Percentiles rank a stretch among this genome's conserved stretches.
These are phyloP conservation scores for Saccostrea glomerata DNA, from an alignment of 1,140 invertebrate genomes.

Conservation along the genomic window DNA sequence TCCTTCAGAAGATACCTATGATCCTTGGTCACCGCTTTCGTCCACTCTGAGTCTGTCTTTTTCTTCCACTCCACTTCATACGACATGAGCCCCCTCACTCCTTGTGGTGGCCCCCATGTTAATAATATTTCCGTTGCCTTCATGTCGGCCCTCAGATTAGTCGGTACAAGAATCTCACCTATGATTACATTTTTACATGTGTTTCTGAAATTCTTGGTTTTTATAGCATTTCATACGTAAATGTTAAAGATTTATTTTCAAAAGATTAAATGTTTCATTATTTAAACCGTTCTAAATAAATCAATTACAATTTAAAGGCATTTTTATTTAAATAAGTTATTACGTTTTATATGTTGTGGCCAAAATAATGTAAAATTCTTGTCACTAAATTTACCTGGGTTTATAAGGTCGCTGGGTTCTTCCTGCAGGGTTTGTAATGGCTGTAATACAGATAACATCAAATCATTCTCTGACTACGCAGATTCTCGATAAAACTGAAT, in stretches of 20 bases:
- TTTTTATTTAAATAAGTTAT: not conserved
- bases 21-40: not conserved
- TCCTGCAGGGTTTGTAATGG: not conserved
- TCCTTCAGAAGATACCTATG: not conserved
- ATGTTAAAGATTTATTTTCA: not conserved
- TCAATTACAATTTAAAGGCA: too few relatives aligned
- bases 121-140: not conserved
- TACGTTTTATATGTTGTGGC: too few relatives aligned
- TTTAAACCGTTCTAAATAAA: too few relatives aligned
- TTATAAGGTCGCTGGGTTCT: conserved; percentile 6
- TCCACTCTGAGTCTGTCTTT: not conserved
- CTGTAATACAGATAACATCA: not conserved
- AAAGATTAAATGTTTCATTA: not conserved
- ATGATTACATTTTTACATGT: not conserved
- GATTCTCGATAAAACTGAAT: too few relatives aligned
- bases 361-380: too few relatives aligned
- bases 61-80: conserved; percentile 21
- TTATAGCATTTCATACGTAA: not conserved
- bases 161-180: not conserved
- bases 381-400: not conserved
- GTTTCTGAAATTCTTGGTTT: not conserved
- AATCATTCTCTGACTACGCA: not conserved
- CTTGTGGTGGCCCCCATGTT: not conserved
- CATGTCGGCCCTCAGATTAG: not conserved
- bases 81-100: not conserved